phyloP scores from a whole-genome alignment of 2,113 vertebrate species.

The Hypocryptadius cinnamomeus region DNA sequence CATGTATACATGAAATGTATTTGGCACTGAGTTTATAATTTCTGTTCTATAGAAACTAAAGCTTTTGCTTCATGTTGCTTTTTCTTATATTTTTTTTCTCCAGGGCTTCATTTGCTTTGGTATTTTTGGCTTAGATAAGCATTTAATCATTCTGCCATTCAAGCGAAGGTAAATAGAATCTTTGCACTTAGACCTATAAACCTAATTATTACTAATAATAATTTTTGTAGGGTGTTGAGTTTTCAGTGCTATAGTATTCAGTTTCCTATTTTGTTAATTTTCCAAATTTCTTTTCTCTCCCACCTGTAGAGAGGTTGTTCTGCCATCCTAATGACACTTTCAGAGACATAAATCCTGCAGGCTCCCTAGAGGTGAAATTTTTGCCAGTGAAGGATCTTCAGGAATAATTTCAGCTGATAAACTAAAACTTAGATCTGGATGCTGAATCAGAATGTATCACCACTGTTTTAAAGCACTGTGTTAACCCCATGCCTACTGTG shows the following conservation, averaged over 20 bases:
- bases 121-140: constrained; percentile 94
- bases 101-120: constrained; percentile 94
- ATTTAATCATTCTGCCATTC: constrained; percentile 92
- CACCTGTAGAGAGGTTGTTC: background rate
- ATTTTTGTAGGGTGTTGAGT: background rate
- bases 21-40: background rate
- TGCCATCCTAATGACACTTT: background rate
- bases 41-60: background rate
- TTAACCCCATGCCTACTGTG: background rate
- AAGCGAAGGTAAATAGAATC: constrained; percentile 82
- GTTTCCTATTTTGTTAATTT: background rate
- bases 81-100: background rate
- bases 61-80: background rate
- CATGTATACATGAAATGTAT: background rate
- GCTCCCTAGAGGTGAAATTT: background rate
- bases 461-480: background rate
- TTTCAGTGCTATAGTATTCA: background rate
- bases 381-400: background rate
- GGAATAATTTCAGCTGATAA: background rate
- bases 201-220: background rate
- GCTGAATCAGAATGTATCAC: background rate
- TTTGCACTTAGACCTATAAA: background rate
- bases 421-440: background rate
- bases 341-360: background rate
- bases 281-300: background rate